A percentile compares a stretch with the other conserved stretches of the same genome.
Conservation (phyloP, 1,140 invertebrate genomes). For the Drosophila pseudoananassae region DNA sequence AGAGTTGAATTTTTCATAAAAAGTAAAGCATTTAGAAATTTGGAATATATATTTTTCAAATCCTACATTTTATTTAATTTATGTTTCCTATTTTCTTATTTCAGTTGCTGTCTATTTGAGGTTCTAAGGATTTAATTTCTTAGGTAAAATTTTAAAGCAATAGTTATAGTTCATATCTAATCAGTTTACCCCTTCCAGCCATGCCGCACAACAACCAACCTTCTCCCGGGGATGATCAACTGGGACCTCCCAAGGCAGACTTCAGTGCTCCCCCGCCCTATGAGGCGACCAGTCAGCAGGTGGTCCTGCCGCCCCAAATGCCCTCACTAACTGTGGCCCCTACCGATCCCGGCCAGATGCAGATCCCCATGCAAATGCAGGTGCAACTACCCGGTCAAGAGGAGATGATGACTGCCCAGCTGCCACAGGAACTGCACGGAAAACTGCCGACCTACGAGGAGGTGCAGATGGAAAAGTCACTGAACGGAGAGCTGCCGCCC, state of each 20-base stretch:
- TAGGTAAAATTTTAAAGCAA: background rate
- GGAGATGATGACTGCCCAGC: conserved; percentile 32
- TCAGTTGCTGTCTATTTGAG: no score
- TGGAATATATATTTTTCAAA: background rate
- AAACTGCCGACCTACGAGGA: conserved; percentile 96
- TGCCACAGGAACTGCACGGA: conserved; percentile 85
- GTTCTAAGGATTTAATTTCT: no score
- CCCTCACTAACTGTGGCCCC: conserved; percentile 50
- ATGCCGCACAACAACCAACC: conserved; percentile 78
- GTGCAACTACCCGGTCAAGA: conserved; percentile 42
- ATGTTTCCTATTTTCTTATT: no score
- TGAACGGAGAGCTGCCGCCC: conserved; percentile 88
- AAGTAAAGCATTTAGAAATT: background rate
- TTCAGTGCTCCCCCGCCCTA: conserved; percentile 94
- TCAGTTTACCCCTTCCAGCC: conserved; percentile 22
- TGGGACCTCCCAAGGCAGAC: conserved; percentile 91
- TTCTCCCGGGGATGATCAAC: conserved; percentile 84
- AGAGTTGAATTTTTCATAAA: background rate
- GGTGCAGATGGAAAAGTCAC: conserved; percentile 92
- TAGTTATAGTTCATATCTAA: background rate
- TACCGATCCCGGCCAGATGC: conserved; percentile 30
- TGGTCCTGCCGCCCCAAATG: conserved; percentile 47
- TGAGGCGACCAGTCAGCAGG: conserved; percentile 67
- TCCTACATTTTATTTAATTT: no score
- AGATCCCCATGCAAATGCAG: conserved; percentile 21